A percentile compares a stretch with the other conserved stretches of the same genome.
Conservation (phyloP, 2,113 vertebrate species). For the Austrofundulus limnaeus region DNA sequence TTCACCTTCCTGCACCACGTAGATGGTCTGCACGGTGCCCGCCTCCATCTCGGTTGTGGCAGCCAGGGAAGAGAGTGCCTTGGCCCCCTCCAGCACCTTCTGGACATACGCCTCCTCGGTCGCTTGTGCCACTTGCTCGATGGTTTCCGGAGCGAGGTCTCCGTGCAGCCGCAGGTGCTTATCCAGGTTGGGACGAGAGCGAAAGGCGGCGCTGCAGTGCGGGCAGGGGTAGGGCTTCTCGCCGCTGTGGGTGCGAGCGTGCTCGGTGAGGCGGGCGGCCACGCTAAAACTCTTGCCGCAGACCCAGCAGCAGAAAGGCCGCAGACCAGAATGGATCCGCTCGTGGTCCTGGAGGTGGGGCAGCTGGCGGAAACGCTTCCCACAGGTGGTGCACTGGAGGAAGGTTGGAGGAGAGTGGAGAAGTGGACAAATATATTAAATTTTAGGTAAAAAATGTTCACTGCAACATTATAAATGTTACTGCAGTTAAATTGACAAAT, state of each 20-base stretch:
- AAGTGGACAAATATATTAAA: slow-evolving; percentile 5
- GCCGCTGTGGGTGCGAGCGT: slow-evolving; percentile 82
- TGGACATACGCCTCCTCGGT: slow-evolving; percentile 62
- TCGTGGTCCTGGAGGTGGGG: slow-evolving; percentile 83
- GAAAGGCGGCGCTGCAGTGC: slow-evolving; percentile 76
- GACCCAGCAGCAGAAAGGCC: slow-evolving; percentile 82
- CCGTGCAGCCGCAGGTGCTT: slow-evolving; percentile 78
- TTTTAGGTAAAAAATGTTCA: neutral
- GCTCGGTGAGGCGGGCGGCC: slow-evolving; percentile 80
- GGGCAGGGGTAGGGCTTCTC: slow-evolving; percentile 80
- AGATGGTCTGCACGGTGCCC: slow-evolving; percentile 77
- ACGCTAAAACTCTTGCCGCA: slow-evolving; percentile 82
- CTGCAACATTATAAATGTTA: neutral
- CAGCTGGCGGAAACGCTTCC: slow-evolving; percentile 82
- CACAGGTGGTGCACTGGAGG: slow-evolving; percentile 74
- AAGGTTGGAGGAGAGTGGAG: neutral
- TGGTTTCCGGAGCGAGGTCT: slow-evolving; percentile 39
- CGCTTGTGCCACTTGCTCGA: slow-evolving; percentile 43
- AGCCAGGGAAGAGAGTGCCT: slow-evolving; percentile 61
- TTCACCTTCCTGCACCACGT: slow-evolving; percentile 72
- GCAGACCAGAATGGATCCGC: slow-evolving; percentile 80
- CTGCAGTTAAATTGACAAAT: neutral
- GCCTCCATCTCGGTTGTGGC: slow-evolving; percentile 35
- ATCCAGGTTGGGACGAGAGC: slow-evolving; percentile 82
- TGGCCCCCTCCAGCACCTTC: slow-evolving; percentile 72